Evolutionary conservation across 2,113 vertebrate genomes (phyloP).

Genomic region (Rafetus swinhoei): DNA sequence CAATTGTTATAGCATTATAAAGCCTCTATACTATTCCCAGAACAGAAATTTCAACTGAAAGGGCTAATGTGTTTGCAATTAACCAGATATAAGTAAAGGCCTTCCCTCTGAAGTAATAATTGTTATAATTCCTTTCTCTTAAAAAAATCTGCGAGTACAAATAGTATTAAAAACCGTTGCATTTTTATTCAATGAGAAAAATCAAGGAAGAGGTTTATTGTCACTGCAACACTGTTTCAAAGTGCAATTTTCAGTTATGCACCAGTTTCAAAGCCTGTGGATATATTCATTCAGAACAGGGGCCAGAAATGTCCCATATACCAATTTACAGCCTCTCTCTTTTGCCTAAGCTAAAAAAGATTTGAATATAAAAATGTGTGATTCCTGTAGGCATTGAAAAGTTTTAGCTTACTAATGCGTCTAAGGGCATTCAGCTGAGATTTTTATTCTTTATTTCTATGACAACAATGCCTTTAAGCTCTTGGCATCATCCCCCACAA

Average conservation of each 20-base stretch:
- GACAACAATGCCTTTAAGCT: background rate
- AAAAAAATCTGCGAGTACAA: conserved; percentile 41
- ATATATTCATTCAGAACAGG: conserved; percentile 25
- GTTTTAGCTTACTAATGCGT: background rate
- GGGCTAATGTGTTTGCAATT: background rate
- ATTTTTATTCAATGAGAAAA: conserved; percentile 19
- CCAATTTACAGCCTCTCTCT: background rate
- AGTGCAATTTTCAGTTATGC: conserved; percentile 21
- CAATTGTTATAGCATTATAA: background rate
- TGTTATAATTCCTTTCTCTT: conserved; percentile 14
- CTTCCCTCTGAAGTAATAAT: conserved; percentile 27
- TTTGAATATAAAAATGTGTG: conserved; percentile 25
- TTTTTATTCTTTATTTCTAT: conserved; percentile 4
- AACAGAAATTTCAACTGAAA: conserved; percentile 38
- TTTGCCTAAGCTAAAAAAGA: conserved; percentile 11
- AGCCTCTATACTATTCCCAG: conserved; percentile 1
- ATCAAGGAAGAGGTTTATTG: conserved; percentile 12
- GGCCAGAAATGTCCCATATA: conserved; percentile 18
- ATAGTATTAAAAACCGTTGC: conserved; percentile 29
- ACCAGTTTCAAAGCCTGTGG: conserved; percentile 2
- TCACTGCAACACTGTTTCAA: background rate
- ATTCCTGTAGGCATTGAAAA: conserved; percentile 3
- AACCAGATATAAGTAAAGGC: conserved; percentile 37
- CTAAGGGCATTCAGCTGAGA: background rate
- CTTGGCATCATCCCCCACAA: background rate